phyloP scores from a whole-genome alignment of 1,140 invertebrate genomes.

The Caenorhabditis briggsae region DNA sequence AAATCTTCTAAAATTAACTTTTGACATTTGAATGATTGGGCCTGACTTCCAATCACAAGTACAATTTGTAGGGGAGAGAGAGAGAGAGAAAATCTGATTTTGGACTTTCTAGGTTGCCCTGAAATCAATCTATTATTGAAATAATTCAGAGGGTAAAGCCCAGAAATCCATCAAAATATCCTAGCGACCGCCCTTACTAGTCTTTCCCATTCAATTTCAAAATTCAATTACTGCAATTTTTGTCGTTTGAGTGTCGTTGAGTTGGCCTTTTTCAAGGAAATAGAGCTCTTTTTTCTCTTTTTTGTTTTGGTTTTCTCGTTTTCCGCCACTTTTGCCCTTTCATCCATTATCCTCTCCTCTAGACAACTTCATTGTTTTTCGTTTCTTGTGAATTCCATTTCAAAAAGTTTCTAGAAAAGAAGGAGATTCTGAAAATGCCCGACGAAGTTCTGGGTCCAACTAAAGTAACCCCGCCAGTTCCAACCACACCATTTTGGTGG shows the following conservation, averaged over 20 bases:
- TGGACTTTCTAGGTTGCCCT: no score
- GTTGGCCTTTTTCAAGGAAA: background rate
- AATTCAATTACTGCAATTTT: slow-evolving; percentile 43
- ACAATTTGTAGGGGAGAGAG: no score
- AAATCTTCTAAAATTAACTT: no score
- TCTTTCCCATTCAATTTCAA: slow-evolving; percentile 12
- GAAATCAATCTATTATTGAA: slow-evolving; percentile 18
- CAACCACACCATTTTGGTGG: slow-evolving; percentile 63
- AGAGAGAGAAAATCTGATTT: no score
- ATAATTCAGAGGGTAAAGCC: background rate
- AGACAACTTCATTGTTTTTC: background rate
- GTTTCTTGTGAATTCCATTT: background rate
- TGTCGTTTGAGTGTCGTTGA: background rate
- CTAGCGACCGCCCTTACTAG: slow-evolving; percentile 16
- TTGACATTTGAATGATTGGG: no score
- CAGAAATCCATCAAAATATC: slow-evolving; percentile 46
- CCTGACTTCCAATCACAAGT: no score
- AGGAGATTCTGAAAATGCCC: slow-evolving; percentile 27
- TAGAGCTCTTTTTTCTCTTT: background rate
- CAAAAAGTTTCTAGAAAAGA: background rate
- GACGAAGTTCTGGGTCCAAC: background rate
- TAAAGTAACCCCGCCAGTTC: slow-evolving; percentile 13
- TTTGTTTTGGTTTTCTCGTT: background rate
- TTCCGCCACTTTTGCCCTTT: slow-evolving; percentile 17
- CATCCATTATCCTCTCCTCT: background rate